Percentiles rank a stretch among this genome's conserved stretches.
These are phyloP conservation scores for Tachina grossa DNA, from an alignment of 2,888 invertebrate species.

Conservation along the genomic window DNA sequence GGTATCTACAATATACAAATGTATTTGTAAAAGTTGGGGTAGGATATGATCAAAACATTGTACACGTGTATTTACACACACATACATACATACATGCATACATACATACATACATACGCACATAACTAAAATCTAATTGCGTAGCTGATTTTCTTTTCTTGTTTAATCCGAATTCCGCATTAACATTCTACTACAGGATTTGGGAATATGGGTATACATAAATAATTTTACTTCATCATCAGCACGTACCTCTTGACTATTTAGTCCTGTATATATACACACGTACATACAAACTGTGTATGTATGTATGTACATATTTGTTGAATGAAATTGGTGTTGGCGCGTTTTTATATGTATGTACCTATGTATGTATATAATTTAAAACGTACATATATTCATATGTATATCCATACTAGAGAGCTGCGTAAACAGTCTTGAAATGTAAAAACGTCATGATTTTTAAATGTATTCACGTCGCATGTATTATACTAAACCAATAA, in stretches of 20 bases:
- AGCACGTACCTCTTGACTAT: conserved; percentile 4
- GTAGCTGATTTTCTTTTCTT: conserved; percentile 34
- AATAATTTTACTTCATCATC: conserved; percentile 21
- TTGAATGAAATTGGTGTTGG: conserved; percentile 52
- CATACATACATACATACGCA: background rate
- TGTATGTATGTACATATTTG: background rate
- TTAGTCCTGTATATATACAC: background rate
- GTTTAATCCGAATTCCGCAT: conserved; percentile 33
- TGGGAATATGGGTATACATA: background rate
- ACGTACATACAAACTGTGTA: background rate
- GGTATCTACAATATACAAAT: background rate
- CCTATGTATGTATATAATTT: background rate
- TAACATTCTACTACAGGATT: conserved; percentile 22
- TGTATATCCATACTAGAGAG: too few relatives aligned
- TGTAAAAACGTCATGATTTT: too few relatives aligned
- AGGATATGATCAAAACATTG: conserved; percentile 49
- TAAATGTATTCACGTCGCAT: too few relatives aligned
- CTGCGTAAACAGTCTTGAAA: too few relatives aligned
- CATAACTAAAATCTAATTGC: conserved; percentile 36
- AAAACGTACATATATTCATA: too few relatives aligned
- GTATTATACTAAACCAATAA: too few relatives aligned
- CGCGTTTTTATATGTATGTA: background rate
- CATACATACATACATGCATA: background rate
- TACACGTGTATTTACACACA: background rate
- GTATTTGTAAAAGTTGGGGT: conserved; percentile 56